Conservation (phyloP, 2,888 invertebrate genomes). For the Quadriops clusia region DNA sequence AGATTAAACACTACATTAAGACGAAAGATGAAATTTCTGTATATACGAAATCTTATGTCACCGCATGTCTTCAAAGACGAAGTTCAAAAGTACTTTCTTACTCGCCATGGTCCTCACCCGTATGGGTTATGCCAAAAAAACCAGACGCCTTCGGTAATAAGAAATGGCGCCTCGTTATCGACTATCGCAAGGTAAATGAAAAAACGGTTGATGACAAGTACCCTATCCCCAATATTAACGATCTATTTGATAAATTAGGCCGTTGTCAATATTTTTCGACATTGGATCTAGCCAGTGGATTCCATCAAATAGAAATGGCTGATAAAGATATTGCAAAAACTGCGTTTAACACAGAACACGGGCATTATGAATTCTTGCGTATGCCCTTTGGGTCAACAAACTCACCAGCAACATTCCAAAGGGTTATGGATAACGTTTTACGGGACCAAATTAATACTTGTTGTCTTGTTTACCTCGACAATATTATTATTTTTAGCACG, state of each 20-base stretch:
- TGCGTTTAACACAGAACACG: conserved; percentile 14
- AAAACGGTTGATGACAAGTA: conserved; percentile 20
- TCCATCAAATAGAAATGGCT: conserved; percentile 12
- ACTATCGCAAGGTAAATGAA: conserved; percentile 23
- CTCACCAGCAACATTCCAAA: conserved; percentile 21
- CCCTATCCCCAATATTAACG: conserved; percentile 17
- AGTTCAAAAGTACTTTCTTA: conserved; percentile 18
- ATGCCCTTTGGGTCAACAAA: conserved; percentile 21
- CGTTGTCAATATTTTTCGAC: conserved; percentile 5
- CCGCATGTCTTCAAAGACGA: conserved; percentile 24
- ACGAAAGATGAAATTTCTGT: conserved; percentile 18
- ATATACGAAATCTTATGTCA: conserved; percentile 20
- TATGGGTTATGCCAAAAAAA: conserved; percentile 17
- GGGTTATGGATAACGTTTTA: conserved; percentile 24
- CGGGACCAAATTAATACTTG: conserved; percentile 19
- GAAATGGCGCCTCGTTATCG: conserved; percentile 25
- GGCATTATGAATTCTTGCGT: conserved; percentile 17
- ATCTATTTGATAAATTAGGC: conserved; percentile 10
- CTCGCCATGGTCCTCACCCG: conserved; percentile 20
- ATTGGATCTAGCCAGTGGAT: conserved; percentile 10
- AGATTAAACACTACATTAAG: conserved; percentile 18
- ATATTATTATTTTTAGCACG: conserved; percentile 23
- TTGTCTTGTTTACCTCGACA: conserved; percentile 29
- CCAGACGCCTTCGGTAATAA: conserved; percentile 22
- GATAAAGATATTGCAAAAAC: conserved; percentile 19